Conservation (phyloP, 35 echinoderm and acorn worm species). For the Hemicentrotus pulcherrimus region DNA sequence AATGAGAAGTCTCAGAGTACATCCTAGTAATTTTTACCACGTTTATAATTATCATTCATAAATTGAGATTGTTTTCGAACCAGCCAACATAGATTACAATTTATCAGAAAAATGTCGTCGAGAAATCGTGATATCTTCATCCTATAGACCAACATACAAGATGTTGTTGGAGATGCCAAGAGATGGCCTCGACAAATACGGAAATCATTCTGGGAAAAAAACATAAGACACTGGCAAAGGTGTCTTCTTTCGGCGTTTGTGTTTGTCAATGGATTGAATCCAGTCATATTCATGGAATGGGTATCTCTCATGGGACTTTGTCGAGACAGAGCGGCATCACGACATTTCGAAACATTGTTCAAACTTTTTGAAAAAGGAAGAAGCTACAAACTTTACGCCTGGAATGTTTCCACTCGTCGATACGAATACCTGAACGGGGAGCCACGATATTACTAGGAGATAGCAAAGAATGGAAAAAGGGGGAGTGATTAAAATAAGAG, state of each 20-base stretch:
- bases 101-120: not conserved
- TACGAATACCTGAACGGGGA: not conserved
- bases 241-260: not conserved
- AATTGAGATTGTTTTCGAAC: not conserved
- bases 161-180: not conserved
- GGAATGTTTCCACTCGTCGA: not conserved
- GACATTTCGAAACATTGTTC: not conserved
- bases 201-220: not conserved
- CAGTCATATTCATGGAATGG: not conserved
- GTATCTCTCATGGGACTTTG: not conserved
- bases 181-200: not conserved
- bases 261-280: not conserved
- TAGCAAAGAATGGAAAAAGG: not conserved
- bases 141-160: not conserved
- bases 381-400: not conserved
- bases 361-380: not conserved
- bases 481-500: not conserved
- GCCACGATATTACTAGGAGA: not conserved
- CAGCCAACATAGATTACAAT: not conserved
- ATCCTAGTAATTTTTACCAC: not conserved
- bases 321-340: not conserved
- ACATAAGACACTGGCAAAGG: not conserved
- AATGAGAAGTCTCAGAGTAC: not conserved
- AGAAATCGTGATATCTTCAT: not conserved
- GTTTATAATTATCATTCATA: not conserved